These are phyloP conservation scores for Notospermus geniculatus DNA, from an alignment of 1,140 invertebrate genomes.

Conservation along the genomic window DNA sequence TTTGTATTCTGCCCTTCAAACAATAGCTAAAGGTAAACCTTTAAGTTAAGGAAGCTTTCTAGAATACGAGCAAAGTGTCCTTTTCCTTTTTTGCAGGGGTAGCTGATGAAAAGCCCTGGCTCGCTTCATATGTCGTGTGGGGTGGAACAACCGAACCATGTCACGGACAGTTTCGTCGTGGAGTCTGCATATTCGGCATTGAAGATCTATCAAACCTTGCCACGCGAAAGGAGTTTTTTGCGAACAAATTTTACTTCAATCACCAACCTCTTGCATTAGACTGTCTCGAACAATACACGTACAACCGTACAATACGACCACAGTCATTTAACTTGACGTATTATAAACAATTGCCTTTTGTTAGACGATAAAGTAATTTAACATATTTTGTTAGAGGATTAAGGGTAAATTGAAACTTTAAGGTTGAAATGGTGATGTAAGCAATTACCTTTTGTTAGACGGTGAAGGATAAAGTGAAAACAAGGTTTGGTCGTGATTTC, in stretches of 20 bases:
- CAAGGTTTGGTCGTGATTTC: too few relatives aligned
- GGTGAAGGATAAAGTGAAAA: too few relatives aligned
- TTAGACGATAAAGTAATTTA: background rate
- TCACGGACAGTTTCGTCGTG: conserved; percentile 31
- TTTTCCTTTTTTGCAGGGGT: conserved; percentile 30
- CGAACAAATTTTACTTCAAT: conserved; percentile 46
- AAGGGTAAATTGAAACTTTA: too few relatives aligned
- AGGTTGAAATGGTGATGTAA: too few relatives aligned
- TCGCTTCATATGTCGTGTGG: conserved; percentile 39
- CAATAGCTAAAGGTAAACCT: too few relatives aligned
- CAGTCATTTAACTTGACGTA: conserved; percentile 27
- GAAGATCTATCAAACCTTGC: conserved; percentile 38
- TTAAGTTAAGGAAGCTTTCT: too few relatives aligned
- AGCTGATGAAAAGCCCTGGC: conserved; percentile 38
- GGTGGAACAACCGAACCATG: conserved; percentile 22
- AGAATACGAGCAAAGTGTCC: too few relatives aligned
- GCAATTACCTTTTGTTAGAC: too few relatives aligned
- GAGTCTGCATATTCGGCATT: conserved; percentile 45
- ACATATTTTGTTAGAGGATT: too few relatives aligned
- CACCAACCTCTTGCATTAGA: conserved; percentile 40
- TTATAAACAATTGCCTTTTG: conserved; percentile 33
- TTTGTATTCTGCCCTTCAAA: too few relatives aligned
- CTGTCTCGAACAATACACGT: conserved; percentile 46
- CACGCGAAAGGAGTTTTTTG: conserved; percentile 39
- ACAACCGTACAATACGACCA: conserved; percentile 24